A percentile compares a stretch with the other conserved stretches of the same genome.
Conservation (phyloP, 2,888 invertebrate species). For the Xanthorhoe designata region DNA sequence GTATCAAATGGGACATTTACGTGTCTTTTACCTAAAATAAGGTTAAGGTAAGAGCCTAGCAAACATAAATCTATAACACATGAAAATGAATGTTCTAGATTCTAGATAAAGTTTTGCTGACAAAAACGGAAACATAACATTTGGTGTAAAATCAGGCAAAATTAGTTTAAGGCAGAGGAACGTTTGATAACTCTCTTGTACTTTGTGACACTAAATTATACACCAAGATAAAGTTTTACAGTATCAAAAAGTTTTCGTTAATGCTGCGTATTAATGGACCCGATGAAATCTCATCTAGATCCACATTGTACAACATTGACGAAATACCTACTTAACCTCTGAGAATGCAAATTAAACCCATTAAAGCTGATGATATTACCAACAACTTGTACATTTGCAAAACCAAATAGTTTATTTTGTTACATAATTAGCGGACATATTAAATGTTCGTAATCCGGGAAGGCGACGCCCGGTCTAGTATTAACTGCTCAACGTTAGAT, state of each 20-base stretch:
- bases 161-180: no score
- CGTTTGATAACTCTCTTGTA: no score
- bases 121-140: neutral
- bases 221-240: no score
- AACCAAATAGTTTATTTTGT: constrained; percentile 20
- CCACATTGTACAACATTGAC: neutral
- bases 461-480: constrained; percentile 56
- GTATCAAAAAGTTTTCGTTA: no score
- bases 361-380: neutral
- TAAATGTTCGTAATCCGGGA: constrained; percentile 37
- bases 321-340: neutral
- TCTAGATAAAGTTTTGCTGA: neutral
- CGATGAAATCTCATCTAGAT: no score
- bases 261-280: no score
- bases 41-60: neutral
- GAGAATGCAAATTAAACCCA: constrained; percentile 1
- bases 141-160: neutral
- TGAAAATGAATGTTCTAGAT: neutral
- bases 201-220: no score
- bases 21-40: constrained; percentile 5
- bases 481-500: constrained; percentile 56
- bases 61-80: neutral
- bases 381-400: constrained; percentile 20
- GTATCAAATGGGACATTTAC: constrained; percentile 1
- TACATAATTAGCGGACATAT: constrained; percentile 38